Evolutionary conservation across 2,113 vertebrate species (phyloP), one percentile per base, ranked within the genome.

Genomic region (Herpailurus yagouaroundi): DNA sequence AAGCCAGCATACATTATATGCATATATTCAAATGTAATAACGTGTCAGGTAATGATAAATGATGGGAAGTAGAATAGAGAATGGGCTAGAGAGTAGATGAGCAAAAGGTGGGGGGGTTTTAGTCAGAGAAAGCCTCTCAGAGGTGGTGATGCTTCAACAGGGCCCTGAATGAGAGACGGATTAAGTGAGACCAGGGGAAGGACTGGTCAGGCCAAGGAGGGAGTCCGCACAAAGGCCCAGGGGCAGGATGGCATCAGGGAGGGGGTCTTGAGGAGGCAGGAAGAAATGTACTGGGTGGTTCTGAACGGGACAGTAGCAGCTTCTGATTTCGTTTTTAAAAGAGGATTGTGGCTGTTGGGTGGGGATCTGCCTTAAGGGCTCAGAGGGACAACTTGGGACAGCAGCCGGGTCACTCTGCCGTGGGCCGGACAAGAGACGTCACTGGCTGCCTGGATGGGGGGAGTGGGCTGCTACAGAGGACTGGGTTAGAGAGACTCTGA

Each of bases 161-260:
- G 89, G 82, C 27, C n/a, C 60, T 60, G 79, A 57, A n/a, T 7
- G 12, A 71, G 64, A 2, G 9, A 25, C 45, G 52, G 21, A n/a
- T 52, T 12, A 60, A 38, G 21, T 18, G 52, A 73, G 38, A 38
- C 1, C 4, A 7, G 6, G 60, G 31, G 29, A 41, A 45, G 50
- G 41, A 83, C 23, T 33, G 60, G 27, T 33, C 16, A 27, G 71
- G 38, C 29, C 57, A 77, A 84, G 29, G 68, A 11, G 41, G 19
- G 45, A 1, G 27, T 12, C 5, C 0, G 9, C 4, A 1, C 2
- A 16, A 85, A 81, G 38, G 31, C 16, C 10, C 60, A 2, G 2
- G 5, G 5, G 36, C 19, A 41, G 12, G 55, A 27, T 1, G 9
- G 85, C 36, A 29, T 21, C 15, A 11, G 16, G 38, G 4, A 11